phyloP scores from a whole-genome alignment of 2,888 invertebrate genomes.

The Sesamia inferens region DNA sequence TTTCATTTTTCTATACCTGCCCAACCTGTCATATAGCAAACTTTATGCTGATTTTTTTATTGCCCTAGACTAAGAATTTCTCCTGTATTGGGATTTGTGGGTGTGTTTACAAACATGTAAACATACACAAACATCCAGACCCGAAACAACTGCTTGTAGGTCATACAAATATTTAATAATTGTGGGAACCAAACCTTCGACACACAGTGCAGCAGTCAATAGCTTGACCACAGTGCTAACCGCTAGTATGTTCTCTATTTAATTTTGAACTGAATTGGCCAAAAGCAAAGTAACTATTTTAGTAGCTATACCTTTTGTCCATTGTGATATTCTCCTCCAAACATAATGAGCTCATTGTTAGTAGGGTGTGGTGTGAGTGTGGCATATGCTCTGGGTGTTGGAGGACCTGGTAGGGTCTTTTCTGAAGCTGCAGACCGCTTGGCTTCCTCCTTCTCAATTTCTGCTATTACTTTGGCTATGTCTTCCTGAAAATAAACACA shows the following conservation, averaged over 20 bases:
- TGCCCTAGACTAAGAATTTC: no score
- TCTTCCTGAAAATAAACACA: constrained; percentile 91
- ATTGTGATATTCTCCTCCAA: constrained; percentile 97
- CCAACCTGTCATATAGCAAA: neutral
- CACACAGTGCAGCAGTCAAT: no score
- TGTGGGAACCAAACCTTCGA: no score
- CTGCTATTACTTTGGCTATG: constrained; percentile 94
- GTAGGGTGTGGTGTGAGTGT: constrained; percentile 94
- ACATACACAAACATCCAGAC: no score
- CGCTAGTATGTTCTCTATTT: neutral
- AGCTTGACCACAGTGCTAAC: no score
- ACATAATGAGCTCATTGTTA: constrained; percentile 96
- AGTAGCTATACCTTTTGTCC: constrained; percentile 93
- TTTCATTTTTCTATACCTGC: no score
- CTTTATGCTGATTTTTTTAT: neutral
- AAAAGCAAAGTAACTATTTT: neutral
- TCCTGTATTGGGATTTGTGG: no score
- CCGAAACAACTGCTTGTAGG: no score
- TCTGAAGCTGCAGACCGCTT: constrained; percentile 92
- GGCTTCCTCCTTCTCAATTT: constrained; percentile 94
- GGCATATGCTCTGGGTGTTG: constrained; percentile 94
- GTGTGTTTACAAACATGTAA: no score
- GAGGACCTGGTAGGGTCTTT: constrained; percentile 89
- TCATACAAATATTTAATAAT: no score
- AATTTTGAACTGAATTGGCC: no score